Evolutionary conservation across 2,113 vertebrate species (phyloP).

Genomic region (Nothobranchius kuhntae): DNA sequence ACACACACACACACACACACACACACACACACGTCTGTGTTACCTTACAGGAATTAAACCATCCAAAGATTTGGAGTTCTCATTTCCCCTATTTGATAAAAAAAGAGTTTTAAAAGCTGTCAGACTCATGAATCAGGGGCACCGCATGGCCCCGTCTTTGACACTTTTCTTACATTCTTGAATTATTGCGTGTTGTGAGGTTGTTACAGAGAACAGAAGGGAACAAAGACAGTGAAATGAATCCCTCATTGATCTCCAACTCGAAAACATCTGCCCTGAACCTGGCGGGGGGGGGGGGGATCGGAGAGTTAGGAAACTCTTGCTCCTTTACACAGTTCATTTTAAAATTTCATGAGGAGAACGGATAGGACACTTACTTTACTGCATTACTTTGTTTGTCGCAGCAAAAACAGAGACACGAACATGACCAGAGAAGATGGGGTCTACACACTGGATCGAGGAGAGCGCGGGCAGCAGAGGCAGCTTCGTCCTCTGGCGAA

Average conservation of each 20-base stretch:
- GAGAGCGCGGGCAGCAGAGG: no score
- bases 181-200: constrained; percentile 47
- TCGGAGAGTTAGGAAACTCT: not conserved
- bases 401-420: no score
- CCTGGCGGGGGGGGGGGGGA: constrained; percentile 41
- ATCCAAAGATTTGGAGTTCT: not conserved
- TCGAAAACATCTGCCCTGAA: constrained; percentile 70
- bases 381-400: no score
- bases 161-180: constrained; percentile 58
- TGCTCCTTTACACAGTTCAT: not conserved
- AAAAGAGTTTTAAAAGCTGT: not conserved
- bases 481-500: no score
- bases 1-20: not conserved
- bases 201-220: constrained; percentile 59
- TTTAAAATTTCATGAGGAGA: not conserved
- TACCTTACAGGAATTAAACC: not conserved
- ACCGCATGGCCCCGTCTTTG: constrained; percentile 44
- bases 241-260: constrained; percentile 65
- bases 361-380: no score
- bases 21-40: not conserved
- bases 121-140: constrained; percentile 34
- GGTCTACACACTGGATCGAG: no score
- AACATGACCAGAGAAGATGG: no score
- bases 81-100: not conserved
- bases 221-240: constrained; percentile 62